phyloP scores from a whole-genome alignment of 2,113 vertebrate genomes.

The Phalacrocorax aristotelis region DNA sequence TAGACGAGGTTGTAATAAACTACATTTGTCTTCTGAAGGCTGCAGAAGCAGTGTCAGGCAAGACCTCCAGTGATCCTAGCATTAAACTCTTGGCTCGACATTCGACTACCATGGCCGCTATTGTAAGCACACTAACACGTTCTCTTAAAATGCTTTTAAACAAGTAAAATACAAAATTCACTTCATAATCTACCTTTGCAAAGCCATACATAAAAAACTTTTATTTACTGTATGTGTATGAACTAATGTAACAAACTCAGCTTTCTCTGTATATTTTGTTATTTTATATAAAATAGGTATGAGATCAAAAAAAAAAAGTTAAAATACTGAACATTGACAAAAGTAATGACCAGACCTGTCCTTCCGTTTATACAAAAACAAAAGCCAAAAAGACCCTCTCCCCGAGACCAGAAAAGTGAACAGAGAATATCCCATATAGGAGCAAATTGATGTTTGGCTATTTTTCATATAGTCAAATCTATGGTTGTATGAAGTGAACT shows the following conservation, averaged over 20 bases:
- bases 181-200: constrained; percentile 89
- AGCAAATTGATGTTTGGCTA: constrained; percentile 72
- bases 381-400: constrained; percentile 28
- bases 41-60: constrained; percentile 83
- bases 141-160: constrained; percentile 92
- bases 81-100: constrained; percentile 88
- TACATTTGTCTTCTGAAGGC: constrained; percentile 89
- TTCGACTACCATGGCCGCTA: constrained; percentile 89
- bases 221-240: constrained; percentile 85
- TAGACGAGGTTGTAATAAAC: constrained; percentile 88
- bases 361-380: constrained; percentile 66
- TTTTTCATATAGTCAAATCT: constrained; percentile 78
- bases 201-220: constrained; percentile 91
- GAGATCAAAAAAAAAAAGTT: constrained; percentile 77
- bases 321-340: constrained; percentile 69
- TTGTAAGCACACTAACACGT: constrained; percentile 91
- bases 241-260: constrained; percentile 86
- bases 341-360: constrained; percentile 66
- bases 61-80: constrained; percentile 81
- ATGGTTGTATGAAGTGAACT: constrained; percentile 70
- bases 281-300: constrained; percentile 88
- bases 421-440: constrained; percentile 29
- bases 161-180: constrained; percentile 83
- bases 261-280: constrained; percentile 94
- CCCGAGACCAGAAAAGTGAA: neutral